Conservation (phyloP, 1,140 invertebrate species). For the Drosophila repleta region DNA sequence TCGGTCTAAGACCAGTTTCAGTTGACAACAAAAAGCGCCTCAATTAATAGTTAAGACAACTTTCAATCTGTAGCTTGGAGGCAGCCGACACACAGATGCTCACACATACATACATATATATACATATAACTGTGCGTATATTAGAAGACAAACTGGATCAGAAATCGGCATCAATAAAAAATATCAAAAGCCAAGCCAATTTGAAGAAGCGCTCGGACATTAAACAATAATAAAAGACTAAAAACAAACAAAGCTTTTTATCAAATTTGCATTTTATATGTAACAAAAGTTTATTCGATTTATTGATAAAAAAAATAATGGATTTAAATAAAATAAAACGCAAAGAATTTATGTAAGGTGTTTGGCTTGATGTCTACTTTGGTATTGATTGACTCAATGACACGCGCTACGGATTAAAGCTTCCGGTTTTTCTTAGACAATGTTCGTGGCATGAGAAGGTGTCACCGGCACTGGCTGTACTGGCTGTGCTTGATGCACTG, state of each 20-base stretch:
- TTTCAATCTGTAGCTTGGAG: slow-evolving; percentile 33
- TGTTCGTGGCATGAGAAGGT: slow-evolving; percentile 61
- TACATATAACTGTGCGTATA: slow-evolving; percentile 2
- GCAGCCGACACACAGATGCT: slow-evolving; percentile 1
- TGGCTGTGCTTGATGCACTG: neutral
- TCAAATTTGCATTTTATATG: slow-evolving; percentile 43
- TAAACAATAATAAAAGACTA: neutral
- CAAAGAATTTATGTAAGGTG: slow-evolving; percentile 23
- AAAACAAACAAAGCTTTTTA: slow-evolving; percentile 12
- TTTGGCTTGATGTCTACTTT: slow-evolving; percentile 1
- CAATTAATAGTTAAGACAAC: slow-evolving; percentile 43
- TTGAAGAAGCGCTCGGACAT: neutral
- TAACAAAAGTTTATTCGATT: slow-evolving; percentile 66
- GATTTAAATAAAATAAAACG: slow-evolving; percentile 33
- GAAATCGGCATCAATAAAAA: slow-evolving; percentile 51
- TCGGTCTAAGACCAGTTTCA: slow-evolving; percentile 49
- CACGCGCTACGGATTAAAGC: neutral
- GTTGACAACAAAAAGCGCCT: slow-evolving; percentile 29
- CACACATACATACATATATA: no score
- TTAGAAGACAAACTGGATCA: slow-evolving; percentile 62
- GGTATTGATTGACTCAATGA: slow-evolving; percentile 15
- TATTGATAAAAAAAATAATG: slow-evolving; percentile 37
- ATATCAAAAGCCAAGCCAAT: slow-evolving; percentile 44
- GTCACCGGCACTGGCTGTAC: slow-evolving; percentile 28
- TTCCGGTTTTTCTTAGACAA: slow-evolving; percentile 47